Conservation (phyloP, 2,888 invertebrate genomes). For the Andricus quercusramuli region DNA sequence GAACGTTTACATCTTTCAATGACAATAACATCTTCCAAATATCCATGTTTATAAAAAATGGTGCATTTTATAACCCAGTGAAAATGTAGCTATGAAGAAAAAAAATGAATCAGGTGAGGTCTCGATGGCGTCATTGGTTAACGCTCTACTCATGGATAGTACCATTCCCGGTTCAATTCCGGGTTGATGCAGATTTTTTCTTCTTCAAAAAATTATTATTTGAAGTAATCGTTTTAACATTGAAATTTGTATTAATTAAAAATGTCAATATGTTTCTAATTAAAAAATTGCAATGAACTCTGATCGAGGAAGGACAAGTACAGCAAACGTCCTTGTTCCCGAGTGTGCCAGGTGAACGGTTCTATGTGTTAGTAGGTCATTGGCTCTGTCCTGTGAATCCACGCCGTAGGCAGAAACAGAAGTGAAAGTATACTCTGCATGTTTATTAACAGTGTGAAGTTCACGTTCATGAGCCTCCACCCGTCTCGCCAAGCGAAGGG, state of each 20-base stretch:
- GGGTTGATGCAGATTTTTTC: no score
- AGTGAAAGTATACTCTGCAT: slow-evolving; percentile 74
- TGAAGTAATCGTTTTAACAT: no score
- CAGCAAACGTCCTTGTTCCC: slow-evolving; percentile 35
- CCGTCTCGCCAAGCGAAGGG: slow-evolving; percentile 4
- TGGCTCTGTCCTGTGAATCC: slow-evolving; percentile 70
- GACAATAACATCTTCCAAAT: no score
- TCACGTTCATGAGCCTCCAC: slow-evolving; percentile 72
- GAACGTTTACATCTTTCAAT: no score
- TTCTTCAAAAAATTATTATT: no score
- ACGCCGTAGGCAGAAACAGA: slow-evolving; percentile 59
- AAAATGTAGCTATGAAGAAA: no score
- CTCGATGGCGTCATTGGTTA: no score
- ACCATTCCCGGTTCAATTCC: no score
- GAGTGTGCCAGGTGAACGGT: slow-evolving; percentile 54
- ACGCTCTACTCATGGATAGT: no score
- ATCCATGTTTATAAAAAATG: no score
- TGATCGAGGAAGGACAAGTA: slow-evolving; percentile 33
- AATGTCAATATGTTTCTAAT: background rate
- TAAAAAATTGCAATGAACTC: slow-evolving; percentile 8
- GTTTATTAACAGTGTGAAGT: slow-evolving; percentile 71
- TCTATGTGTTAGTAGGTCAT: slow-evolving; percentile 76
- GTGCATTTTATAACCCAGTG: no score
- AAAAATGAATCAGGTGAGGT: no score
- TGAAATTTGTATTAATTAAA: background rate